Evolutionary conservation across 1,140 invertebrate species (phyloP), one percentile per base, ranked within the genome.

Genomic region (Bilobella aurantiaca): DNA sequence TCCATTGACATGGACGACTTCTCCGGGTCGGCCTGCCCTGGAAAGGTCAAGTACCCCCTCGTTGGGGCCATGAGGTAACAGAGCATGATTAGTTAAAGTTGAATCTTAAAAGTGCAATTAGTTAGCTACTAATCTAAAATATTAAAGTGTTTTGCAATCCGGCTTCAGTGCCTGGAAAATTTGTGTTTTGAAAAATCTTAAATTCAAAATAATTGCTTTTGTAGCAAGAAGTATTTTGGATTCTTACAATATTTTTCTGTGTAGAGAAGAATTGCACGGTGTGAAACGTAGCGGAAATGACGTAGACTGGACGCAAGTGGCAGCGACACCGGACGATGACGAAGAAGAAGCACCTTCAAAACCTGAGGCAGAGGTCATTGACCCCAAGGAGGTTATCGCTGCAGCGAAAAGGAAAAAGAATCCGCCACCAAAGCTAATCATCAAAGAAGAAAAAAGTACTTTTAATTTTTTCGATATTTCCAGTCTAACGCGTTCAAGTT

Each of bases 1-100:
- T 93, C 91, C 0, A 82, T 97, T 0, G 93, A 97, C 73, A 93
- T 97, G 89, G 95, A 96, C 69, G 93, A 96, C 76, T 96, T 96
- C 76, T 89, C 86, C 67, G 91, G 91, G 1, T 85, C 82, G 14
- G 79, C 85, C 3, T 94, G 92, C 74, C 87, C 86, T 0, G 84
- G 86, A 16, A 86, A 89, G 61, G 86, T 90, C 0, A 91, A 89
- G 76, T 96, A 93, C 77, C 93, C 93, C 0, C 77, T 96, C 16
- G 93, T 96, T 74, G 87, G 88, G 28, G 89, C 90, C 23, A 96
- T 96, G 84, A 86, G 87, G 85, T 87, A 73, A 74, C 72, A 23
- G 49, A 14, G 23, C 49, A 42, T 42, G 34, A 42, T 8, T 42
- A 18, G 8, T 42, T 12, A 42, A 42, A 42, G 18, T 42, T 42